These are phyloP conservation scores for Macrophya alboannulata DNA, from an alignment of 2,888 invertebrate genomes.

Conservation along the genomic window DNA sequence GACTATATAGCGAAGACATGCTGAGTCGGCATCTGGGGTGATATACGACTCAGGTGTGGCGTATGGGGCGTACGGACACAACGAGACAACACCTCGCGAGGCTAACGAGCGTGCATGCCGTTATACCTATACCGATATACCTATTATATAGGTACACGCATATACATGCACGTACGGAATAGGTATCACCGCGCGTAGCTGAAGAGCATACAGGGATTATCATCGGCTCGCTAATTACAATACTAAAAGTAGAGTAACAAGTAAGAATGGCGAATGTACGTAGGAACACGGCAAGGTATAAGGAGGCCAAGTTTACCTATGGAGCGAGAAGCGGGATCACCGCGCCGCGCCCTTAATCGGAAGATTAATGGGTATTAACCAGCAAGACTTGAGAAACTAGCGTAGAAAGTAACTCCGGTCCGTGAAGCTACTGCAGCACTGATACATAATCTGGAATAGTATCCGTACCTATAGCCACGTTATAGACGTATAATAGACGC, in stretches of 20 bases:
- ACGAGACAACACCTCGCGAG: slow-evolving; percentile 38
- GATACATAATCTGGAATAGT: not conserved
- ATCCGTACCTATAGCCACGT: not conserved
- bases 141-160: not conserved
- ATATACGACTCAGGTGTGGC: slow-evolving; percentile 48
- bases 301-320: slow-evolving; percentile 47
- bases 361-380: slow-evolving; percentile 42
- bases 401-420: slow-evolving; percentile 35
- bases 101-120: slow-evolving; percentile 49
- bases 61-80: slow-evolving; percentile 9
- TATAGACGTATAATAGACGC: not conserved
- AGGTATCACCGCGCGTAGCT: not conserved
- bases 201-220: slow-evolving; percentile 25
- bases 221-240: slow-evolving; percentile 44
- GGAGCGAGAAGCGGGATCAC: slow-evolving; percentile 23
- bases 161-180: not conserved
- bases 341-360: slow-evolving; percentile 47
- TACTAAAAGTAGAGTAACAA: slow-evolving; percentile 49
- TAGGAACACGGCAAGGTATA: not conserved
- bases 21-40: slow-evolving; percentile 35
- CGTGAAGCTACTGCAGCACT: not conserved
- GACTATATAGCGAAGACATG: slow-evolving; percentile 30
- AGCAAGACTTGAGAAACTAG: slow-evolving; percentile 15
- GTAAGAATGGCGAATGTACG: slow-evolving; percentile 18
- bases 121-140: slow-evolving; percentile 27